Evolutionary conservation across 92 coral and sea anemone genomes (phyloP), one percentile per base, ranked within the genome.

Genomic region (Actinernus sp.): DNA sequence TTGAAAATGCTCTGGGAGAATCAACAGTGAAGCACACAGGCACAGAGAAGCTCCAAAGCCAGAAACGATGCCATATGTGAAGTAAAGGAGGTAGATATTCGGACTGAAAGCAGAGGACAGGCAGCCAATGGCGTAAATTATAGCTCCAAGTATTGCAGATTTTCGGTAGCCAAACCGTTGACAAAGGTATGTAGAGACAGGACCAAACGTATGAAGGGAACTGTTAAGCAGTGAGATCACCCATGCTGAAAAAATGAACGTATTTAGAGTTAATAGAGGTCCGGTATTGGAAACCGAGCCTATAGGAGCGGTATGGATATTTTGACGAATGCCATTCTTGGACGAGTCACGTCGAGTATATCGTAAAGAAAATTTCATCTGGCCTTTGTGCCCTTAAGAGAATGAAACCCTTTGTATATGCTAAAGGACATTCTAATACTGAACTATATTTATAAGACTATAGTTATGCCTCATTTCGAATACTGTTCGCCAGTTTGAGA

Each of bases 41-140:
- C 65, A 68, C 31, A 68, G 76, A 18, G 53, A 36, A 3, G 10
- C 12, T 1, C 76, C 76, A 19, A 68, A 51, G 14, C 76, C 76
- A 31, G 37, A 55, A 19, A 52, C n/a, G 3, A 68, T 24, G 76
- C 76, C 76, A 29, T 68, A 68, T 2, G 76, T 68, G 12, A 68
- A 4, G 31, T 68, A 68, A 25, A 68, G 76, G 18, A 17, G 11
- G 30, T 26, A 54, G 23, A 68, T 21, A 30, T 55, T 55, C 20
- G 26, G 50, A 2, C 18, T 54, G 25, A 68, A 68, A 22, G 76
- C 57, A 0, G 76, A 68, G 1, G 58, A 36, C 43, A 68, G 10
- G 25, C 34, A 17, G 9, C 76, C 58, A 18, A 41, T 41, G 8
- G 64, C 55, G 30, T 50, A 52, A 25, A 40, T n/a, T 10, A 28